A percentile compares a stretch with the other conserved stretches of the same genome.
Conservation (phyloP, 2,888 invertebrate genomes). For the Muscina levida region DNA sequence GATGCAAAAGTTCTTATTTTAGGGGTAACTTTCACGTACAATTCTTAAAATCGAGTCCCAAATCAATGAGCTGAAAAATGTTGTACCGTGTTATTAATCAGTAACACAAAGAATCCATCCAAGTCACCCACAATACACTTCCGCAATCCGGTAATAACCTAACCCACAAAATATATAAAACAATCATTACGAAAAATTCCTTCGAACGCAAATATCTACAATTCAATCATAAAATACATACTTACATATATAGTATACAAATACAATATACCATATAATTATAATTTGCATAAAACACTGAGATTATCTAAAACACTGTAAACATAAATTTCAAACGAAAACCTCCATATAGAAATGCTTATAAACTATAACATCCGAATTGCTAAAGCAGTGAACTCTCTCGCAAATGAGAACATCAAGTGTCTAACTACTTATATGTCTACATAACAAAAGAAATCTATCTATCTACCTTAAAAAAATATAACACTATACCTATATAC, state of each 20-base stretch:
- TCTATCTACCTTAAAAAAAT: conserved; percentile 27
- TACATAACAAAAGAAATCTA: background rate
- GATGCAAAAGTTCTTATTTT: no score
- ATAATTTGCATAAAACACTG: conserved; percentile 43
- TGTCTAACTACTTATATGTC: conserved; percentile 6
- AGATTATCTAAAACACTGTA: conserved; percentile 42
- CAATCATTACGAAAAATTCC: conserved; percentile 14
- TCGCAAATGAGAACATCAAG: no score
- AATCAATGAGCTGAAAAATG: no score
- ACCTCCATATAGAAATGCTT: background rate
- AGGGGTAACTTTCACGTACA: no score
- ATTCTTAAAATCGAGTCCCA: no score
- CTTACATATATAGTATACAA: background rate
- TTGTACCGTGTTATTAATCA: no score
- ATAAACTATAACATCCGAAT: background rate
- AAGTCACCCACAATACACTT: no score
- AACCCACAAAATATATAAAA: no score
- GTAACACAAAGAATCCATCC: no score
- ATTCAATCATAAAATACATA: background rate
- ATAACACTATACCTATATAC: conserved; percentile 24
- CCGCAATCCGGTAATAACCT: no score
- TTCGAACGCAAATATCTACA: background rate
- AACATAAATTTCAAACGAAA: background rate
- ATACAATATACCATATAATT: background rate
- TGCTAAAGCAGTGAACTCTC: no score